Evolutionary conservation across 2,797 vertebrate species (phyloP), one percentile per base, ranked within the genome.

Genomic region (Melanogrammus aeglefinus): DNA sequence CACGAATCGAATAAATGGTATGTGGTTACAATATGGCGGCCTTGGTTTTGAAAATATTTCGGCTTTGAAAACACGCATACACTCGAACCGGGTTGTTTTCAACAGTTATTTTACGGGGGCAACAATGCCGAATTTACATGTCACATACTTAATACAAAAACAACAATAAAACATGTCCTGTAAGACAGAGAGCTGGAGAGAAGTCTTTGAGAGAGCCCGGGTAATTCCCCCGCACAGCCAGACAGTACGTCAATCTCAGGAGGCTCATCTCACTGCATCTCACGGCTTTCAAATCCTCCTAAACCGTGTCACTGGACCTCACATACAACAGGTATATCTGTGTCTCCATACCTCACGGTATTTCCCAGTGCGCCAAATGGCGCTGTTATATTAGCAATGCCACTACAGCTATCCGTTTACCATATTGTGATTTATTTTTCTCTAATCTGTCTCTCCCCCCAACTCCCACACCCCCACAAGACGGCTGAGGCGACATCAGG

Each of bases 261-360:
- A 90, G 12, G 85, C 82, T 51, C 89, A 80, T 75, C 3, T 84
- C 80, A 82, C 35, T 38, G 79, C 76, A 18, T 93, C 95, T 0
- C 75, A 79, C 0, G 93, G 95, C 0, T 95, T 96, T 73, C 94
- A 94, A 82, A 94, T 96, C 1, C 51, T 85, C 80, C 87, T 97
- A 31, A 91, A 87, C 86, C 78, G 86, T 14, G 72, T 97, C 1
- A 89, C 94, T 0, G 94, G 94, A 3, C 80, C 91, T 1, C 88
- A 90, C 7, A 24, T 91, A 0, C 87, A 77, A 66, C 89, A 91
- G 91, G 91, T 92, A 80, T 90, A 0, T 38, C 27, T 70, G 33
- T 2, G 31, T 39, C 33, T 14, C 36, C 27, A 21, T 31, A 5
- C 6, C 14, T 33, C 6, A 57, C 33, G 10, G 18, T 10, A 3